phyloP scores from a whole-genome alignment of 2,797 vertebrate species.

The Melanitta fusca region DNA sequence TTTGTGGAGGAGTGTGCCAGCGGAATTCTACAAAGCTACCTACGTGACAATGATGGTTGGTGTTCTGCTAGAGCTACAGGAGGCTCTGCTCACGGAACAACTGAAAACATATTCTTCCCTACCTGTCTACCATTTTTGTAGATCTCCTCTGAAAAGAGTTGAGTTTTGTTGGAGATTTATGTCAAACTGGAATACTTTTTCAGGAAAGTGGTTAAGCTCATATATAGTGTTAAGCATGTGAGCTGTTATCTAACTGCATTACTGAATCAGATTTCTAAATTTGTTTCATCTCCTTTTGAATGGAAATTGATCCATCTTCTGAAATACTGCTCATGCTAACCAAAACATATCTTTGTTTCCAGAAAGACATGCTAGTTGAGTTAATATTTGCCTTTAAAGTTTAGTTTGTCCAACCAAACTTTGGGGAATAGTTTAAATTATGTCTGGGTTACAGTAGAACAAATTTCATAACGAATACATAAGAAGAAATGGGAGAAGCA shows the following conservation, averaged over 20 bases:
- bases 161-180: background rate
- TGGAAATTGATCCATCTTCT: constrained; percentile 12
- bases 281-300: constrained; percentile 22
- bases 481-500: background rate
- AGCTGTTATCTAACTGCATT: background rate
- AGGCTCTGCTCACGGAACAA: background rate
- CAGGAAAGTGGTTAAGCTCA: background rate
- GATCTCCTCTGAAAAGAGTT: background rate
- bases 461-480: background rate
- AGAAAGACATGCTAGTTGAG: background rate
- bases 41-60: background rate
- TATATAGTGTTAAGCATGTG: background rate
- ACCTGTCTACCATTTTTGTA: background rate
- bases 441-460: background rate
- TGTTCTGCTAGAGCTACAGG: background rate
- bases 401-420: background rate
- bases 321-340: background rate
- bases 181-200: background rate
- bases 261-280: constrained; percentile 25
- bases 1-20: background rate
- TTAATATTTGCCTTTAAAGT: constrained; percentile 27
- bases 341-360: constrained; percentile 5
- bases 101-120: background rate
- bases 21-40: background rate
- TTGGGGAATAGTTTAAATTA: constrained; percentile 9